Evolutionary conservation across 2,797 vertebrate genomes (phyloP).

Genomic region (Gallinago solitaria): DNA sequence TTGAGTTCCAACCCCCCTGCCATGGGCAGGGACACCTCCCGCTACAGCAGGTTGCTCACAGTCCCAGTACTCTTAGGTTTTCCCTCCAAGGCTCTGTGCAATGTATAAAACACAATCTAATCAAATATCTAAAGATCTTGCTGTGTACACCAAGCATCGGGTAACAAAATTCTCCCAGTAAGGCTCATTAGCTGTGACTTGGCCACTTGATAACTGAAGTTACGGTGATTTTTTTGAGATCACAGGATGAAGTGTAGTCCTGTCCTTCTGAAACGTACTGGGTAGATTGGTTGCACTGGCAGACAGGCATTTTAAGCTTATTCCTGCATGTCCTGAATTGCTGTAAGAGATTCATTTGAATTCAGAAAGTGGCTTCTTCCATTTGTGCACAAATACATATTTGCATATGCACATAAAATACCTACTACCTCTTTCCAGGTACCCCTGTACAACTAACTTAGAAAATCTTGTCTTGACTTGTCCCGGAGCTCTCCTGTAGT

Average conservation of each 20-base stretch:
- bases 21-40: too few species aligned
- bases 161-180: not conserved
- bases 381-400: not conserved
- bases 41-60: too few species aligned
- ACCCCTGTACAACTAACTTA: not conserved
- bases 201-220: not conserved
- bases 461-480: not conserved
- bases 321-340: not conserved
- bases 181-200: not conserved
- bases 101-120: not conserved
- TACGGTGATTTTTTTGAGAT: not conserved
- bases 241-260: not conserved
- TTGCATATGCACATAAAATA: accelerated
- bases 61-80: not conserved
- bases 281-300: not conserved
- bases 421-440: not conserved
- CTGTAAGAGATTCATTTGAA: not conserved
- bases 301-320: not conserved
- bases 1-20: too few species aligned
- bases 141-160: not conserved
- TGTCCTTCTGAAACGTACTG: not conserved
- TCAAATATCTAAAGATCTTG: not conserved
- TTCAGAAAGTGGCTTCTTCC: not conserved
- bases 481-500: not conserved
- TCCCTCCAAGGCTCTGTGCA: not conserved